phyloP scores from a whole-genome alignment of 2,113 vertebrate genomes.

The Xerus inauris region DNA sequence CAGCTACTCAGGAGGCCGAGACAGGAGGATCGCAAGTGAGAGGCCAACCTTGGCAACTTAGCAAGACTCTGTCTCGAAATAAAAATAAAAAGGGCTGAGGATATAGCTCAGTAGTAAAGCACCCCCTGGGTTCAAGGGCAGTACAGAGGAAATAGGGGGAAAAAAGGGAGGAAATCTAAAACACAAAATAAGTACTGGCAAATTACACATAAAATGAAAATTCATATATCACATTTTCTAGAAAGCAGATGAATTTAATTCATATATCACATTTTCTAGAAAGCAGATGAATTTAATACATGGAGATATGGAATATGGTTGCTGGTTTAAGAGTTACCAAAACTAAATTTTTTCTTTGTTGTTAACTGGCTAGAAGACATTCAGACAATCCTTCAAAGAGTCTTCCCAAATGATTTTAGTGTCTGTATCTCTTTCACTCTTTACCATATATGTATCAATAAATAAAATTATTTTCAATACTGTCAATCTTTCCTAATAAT shows the following conservation, averaged over 20 bases:
- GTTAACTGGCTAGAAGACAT: neutral
- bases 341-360: neutral
- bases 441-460: conserved; percentile 51
- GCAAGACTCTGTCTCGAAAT: neutral
- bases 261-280: neutral
- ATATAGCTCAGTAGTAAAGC: neutral
- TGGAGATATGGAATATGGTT: neutral
- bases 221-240: neutral
- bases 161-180: neutral
- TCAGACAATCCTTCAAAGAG: neutral
- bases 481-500: neutral
- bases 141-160: neutral
- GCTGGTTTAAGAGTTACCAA: neutral
- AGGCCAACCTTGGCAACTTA: neutral
- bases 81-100: neutral
- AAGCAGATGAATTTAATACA: neutral
- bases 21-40: neutral
- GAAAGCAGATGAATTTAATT: no score
- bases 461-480: conserved; percentile 53
- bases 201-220: conserved; percentile 4
- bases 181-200: neutral
- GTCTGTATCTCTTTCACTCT: neutral
- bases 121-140: neutral
- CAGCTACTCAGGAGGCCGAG: neutral
- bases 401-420: neutral